Conservation (phyloP, 2,797 vertebrate species). For the Heterohyrax brucei region DNA sequence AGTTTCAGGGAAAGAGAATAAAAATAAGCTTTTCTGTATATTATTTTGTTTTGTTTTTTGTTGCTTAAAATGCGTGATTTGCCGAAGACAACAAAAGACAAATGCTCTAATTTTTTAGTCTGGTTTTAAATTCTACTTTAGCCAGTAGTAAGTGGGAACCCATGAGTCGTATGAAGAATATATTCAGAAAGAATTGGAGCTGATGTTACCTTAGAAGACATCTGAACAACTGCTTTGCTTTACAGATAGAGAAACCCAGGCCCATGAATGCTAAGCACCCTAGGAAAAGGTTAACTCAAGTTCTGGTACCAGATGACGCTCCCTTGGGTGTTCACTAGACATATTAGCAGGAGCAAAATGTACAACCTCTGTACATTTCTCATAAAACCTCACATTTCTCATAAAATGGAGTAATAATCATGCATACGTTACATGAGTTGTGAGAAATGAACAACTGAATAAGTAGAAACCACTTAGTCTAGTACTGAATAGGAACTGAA, state of each 20-base stretch:
- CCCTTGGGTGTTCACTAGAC: not conserved
- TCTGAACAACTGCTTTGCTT: not conserved
- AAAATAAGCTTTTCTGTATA: constrained; percentile 42
- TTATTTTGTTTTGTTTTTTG: constrained; percentile 37
- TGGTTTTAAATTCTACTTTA: constrained; percentile 64
- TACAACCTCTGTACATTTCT: too few relatives aligned
- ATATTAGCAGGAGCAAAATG: not conserved
- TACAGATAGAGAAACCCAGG: not conserved
- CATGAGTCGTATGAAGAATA: not conserved
- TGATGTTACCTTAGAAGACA: not conserved
- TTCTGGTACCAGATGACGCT: not conserved
- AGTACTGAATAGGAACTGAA: not conserved
- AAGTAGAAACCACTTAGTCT: not conserved
- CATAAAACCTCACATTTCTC: too few relatives aligned
- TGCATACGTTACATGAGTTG: not conserved
- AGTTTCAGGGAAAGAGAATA: constrained; percentile 37
- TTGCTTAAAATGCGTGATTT: constrained; percentile 52
- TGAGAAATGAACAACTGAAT: not conserved
- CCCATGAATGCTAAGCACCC: not conserved
- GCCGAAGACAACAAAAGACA: constrained; percentile 33
- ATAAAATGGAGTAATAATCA: not conserved
- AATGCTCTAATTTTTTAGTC: constrained; percentile 37
- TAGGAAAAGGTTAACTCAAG: not conserved
- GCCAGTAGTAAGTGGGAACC: not conserved
- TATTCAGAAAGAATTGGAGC: constrained; percentile 23